Percentiles rank a stretch among this genome's conserved stretches.
These are phyloP conservation scores for Oncopeltus fasciatus DNA, from an alignment of 1,140 invertebrate genomes.

Conservation along the genomic window DNA sequence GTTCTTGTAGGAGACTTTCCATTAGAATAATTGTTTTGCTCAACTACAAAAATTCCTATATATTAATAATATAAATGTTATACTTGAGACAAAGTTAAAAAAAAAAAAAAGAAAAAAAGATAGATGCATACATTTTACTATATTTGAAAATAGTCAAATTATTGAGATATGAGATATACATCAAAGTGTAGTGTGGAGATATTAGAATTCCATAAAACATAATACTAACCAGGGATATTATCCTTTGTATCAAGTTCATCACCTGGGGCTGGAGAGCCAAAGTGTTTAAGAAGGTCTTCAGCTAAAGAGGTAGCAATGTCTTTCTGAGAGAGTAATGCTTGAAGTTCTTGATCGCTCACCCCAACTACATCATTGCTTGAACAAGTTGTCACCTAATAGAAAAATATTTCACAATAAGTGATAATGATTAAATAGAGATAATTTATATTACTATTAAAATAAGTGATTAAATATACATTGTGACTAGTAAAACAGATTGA, in stretches of 20 bases:
- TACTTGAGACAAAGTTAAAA: too few relatives aligned
- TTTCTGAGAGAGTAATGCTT: constrained; percentile 53
- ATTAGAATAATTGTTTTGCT: neutral
- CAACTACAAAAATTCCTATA: neutral
- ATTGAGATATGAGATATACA: too few relatives aligned
- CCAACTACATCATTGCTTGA: constrained; percentile 17
- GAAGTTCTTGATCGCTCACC: constrained; percentile 52
- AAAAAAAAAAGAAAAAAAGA: neutral
- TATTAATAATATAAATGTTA: too few relatives aligned
- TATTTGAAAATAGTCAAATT: too few relatives aligned
- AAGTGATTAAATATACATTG: neutral
- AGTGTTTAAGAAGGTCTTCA: constrained; percentile 70
- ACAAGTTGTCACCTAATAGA: neutral
- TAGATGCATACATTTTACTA: neutral
- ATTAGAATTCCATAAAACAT: too few relatives aligned
- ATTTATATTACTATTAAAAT: neutral
- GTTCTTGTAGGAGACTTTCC: neutral
- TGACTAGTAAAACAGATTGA: neutral
- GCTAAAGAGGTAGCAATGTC: constrained; percentile 63
- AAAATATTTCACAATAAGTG: too few relatives aligned
- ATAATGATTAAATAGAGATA: neutral
- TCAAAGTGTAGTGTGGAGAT: too few relatives aligned
- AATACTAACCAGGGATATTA: too few relatives aligned
- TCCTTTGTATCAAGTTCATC: constrained; percentile 54
- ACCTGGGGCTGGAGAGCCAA: constrained; percentile 37